Conservation (phyloP, 2,797 vertebrate species). For the Tamandua tetradactyla region DNA sequence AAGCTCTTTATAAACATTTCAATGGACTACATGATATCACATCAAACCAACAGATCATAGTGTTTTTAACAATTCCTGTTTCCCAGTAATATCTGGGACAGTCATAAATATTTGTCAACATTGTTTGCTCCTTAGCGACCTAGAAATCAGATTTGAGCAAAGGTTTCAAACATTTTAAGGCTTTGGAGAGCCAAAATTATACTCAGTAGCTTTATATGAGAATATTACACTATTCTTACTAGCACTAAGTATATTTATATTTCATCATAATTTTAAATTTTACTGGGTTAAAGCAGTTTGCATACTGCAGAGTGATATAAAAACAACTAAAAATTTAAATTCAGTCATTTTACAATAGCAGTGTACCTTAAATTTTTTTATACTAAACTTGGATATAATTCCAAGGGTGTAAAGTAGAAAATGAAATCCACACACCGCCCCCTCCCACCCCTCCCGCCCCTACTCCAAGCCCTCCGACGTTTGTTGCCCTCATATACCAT, state of each 20-base stretch:
- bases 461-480: neutral
- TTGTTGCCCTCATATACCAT: neutral
- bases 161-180: neutral
- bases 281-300: neutral
- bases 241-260: neutral
- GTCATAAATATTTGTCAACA: neutral
- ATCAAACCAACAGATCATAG: neutral
- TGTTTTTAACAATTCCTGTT: neutral
- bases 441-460: neutral
- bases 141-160: neutral
- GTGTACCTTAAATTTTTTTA: neutral
- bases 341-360: conserved; percentile 33
- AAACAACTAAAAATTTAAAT: conserved; percentile 15
- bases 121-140: neutral
- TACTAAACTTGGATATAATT: neutral
- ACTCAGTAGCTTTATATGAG: neutral
- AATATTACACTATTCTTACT: neutral
- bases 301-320: neutral
- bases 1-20: conserved; percentile 21
- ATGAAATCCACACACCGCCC: neutral
- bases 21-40: neutral
- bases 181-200: neutral
- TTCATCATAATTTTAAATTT: neutral
- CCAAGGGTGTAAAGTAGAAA: neutral
- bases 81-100: neutral